phyloP scores from a whole-genome alignment of 2,113 vertebrate genomes.

The Tachysurus fulvidraco region DNA sequence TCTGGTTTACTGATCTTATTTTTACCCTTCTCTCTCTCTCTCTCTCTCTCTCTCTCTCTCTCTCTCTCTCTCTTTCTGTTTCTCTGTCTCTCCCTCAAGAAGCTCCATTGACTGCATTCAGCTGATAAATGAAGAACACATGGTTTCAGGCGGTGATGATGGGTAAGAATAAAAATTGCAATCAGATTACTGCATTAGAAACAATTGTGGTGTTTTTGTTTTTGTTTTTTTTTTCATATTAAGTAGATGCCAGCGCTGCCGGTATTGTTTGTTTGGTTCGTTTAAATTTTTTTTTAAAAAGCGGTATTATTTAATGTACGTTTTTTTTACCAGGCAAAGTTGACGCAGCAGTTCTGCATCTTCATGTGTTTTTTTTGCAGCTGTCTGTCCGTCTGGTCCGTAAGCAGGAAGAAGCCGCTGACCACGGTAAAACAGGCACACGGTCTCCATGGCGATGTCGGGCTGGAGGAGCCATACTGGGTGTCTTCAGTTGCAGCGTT shows the following conservation, averaged over 20 bases:
- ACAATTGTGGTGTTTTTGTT: neutral
- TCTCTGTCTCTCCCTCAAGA: constrained; percentile 62
- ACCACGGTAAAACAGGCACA: constrained; percentile 81
- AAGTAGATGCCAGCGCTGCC: neutral
- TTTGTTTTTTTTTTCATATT: accelerated
- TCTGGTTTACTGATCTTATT: too few relatives aligned
- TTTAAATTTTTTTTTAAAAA: neutral
- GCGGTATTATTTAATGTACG: neutral
- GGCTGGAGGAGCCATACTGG: constrained; percentile 85
- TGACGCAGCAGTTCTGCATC: neutral
- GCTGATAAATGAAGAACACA: constrained; percentile 95
- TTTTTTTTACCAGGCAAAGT: neutral
- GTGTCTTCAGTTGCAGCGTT: constrained; percentile 81
- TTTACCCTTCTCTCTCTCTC: neutral
- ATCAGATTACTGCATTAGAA: too few relatives aligned
- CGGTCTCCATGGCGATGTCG: constrained; percentile 73
- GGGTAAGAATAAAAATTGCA: constrained; percentile 71
- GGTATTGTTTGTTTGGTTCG: neutral
- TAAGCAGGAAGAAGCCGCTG: constrained; percentile 91
- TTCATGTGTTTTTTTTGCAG: constrained; percentile 60
- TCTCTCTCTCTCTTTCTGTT: neutral
- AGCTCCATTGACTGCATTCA: constrained; percentile 94
- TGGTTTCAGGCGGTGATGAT: constrained; percentile 90
- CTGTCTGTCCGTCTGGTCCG: constrained; percentile 88
- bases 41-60: neutral